A percentile compares a stretch with the other conserved stretches of the same genome.
Evolutionary conservation across 2,797 vertebrate genomes (phyloP).

Genomic region (Sarcophilus harrisii): DNA sequence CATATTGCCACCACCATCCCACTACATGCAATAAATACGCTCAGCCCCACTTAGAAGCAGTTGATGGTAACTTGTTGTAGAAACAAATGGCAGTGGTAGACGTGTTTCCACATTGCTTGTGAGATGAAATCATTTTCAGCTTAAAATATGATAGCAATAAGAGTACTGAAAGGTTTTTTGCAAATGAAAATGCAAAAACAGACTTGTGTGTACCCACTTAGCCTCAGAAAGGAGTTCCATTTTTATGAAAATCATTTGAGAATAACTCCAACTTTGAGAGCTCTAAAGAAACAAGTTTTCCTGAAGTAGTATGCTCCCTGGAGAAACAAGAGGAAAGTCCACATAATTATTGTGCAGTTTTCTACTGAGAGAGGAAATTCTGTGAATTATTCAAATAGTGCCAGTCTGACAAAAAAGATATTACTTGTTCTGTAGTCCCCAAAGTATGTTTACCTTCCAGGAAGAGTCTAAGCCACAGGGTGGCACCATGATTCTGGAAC

Average conservation of each 20-base stretch:
- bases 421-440: background rate
- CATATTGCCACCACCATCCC: background rate
- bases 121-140: background rate
- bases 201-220: background rate
- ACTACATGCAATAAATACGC: background rate
- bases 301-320: background rate
- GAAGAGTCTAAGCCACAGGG: background rate
- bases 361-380: background rate
- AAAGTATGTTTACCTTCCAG: background rate
- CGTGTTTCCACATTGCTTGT: background rate
- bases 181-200: background rate
- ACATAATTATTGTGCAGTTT: background rate
- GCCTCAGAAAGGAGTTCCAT: background rate
- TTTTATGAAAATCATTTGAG: background rate
- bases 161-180: background rate
- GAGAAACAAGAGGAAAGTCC: background rate
- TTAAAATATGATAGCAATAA: background rate
- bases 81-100: background rate
- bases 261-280: background rate
- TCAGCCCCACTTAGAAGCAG: background rate
- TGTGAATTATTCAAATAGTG: background rate
- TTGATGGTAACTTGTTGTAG: background rate
- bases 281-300: background rate
- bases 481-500: slow-evolving; percentile 6
- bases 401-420: background rate